phyloP scores from a whole-genome alignment of 2,797 vertebrate species.

The Coccyzus lansbergi region DNA sequence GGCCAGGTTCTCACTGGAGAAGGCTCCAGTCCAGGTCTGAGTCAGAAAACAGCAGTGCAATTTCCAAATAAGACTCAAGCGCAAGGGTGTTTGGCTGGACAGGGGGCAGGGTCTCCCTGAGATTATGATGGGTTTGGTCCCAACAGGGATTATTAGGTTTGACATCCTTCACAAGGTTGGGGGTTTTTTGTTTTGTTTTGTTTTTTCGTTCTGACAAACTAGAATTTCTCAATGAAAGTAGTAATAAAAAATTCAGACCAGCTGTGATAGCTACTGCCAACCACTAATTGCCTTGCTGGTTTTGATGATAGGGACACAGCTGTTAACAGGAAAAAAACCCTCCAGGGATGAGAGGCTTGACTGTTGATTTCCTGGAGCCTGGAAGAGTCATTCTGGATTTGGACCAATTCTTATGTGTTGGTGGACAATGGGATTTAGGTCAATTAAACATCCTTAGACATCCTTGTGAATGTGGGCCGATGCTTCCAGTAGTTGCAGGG shows the following conservation, averaged over 20 bases:
- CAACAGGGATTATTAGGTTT: neutral
- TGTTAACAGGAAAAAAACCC: neutral
- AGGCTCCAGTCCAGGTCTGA: neutral
- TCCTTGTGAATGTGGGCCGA: neutral
- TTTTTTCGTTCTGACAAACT: neutral
- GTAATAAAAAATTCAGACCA: neutral
- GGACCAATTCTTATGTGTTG: neutral
- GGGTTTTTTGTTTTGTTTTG: too few relatives aligned
- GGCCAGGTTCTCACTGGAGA: neutral
- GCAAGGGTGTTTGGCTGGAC: neutral
- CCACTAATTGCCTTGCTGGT: neutral
- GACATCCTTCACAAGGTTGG: neutral
- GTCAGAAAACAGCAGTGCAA: neutral
- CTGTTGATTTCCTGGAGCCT: neutral
- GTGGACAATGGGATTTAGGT: neutral
- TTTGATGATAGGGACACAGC: neutral
- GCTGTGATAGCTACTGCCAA: slow-evolving; percentile 14
- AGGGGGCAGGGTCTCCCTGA: neutral
- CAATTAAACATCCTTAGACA: neutral
- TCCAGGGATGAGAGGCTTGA: neutral
- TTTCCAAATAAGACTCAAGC: neutral
- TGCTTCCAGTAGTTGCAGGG: neutral
- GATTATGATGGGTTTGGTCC: neutral
- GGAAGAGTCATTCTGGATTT: neutral
- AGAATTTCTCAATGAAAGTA: neutral